Evolutionary conservation across 2,888 invertebrate genomes (phyloP), one percentile per base, ranked within the genome.

Genomic region (Phorcus lineatus): DNA sequence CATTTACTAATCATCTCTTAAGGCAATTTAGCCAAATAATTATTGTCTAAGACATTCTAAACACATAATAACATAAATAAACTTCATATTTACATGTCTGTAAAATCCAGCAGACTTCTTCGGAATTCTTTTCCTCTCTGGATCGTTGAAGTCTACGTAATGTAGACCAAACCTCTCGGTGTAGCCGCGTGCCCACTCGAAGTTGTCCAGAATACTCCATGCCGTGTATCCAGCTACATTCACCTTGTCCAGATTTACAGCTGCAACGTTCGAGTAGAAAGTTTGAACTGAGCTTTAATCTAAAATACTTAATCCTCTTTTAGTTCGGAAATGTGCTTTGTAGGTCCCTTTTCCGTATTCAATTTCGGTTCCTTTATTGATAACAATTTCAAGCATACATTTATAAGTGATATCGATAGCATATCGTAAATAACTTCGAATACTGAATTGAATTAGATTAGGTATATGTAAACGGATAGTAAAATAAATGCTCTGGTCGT

Each of bases 161-260:
- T 95, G 95, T 77, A 96, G 93, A 84, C 96, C 96, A 93, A 96
- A 96, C 74, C 88, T 86, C 74, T 91, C 96, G 95, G 95, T 95
- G 90, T 95, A 97, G 47, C 97, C 97, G 67, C 94, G 94, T 81
- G 94, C 94, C 97, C 97, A 97, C 92, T 97, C 96, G 92, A 96
- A 96, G 90, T 96, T 96, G 89, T 97, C 97, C 93, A 97, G 94
- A n/a, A 97, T 92, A 86, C 96, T 96, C 97, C 96, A 97, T 79
- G 95, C 95, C 0, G 96, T 95, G 89, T 96, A 97, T 0, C 95
- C 96, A n/a, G 88, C 88, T 2, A 93, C 91, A 55, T 92, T 91
- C 47, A 89, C 87, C 0, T 90, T 90, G 78, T 91, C 90, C 53
- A 88, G 78, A n/a, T 81, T 78, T 2, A 87, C 80, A 13, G 88